A percentile compares a stretch with the other conserved stretches of the same genome.
Evolutionary conservation across 2,797 vertebrate species (phyloP).

Genomic region (Micromesistius poutassou): DNA sequence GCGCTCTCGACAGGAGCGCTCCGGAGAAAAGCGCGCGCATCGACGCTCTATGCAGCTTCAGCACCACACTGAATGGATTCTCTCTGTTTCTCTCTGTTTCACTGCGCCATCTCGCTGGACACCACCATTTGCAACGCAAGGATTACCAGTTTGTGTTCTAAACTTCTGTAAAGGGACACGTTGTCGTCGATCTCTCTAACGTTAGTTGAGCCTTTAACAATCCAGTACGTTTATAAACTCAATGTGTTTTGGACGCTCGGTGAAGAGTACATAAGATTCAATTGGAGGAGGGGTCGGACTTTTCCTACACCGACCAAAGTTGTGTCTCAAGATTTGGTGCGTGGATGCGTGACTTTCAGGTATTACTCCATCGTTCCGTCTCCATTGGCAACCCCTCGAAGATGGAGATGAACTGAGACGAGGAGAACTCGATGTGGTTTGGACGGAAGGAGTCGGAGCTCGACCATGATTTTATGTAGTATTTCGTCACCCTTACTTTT

Average conservation of each 20-base stretch:
- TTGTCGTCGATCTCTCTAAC: too few species aligned
- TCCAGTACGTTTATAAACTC: background rate
- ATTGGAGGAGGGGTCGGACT: constrained; percentile 25
- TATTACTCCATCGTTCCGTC: constrained; percentile 18
- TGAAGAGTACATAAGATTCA: background rate
- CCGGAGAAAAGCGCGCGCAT: constrained; percentile 38
- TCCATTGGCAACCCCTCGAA: constrained; percentile 32
- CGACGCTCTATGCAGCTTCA: constrained; percentile 24
- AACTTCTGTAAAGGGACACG: background rate
- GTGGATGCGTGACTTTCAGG: constrained; percentile 43
- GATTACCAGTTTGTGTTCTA: background rate
- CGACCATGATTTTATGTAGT: constrained; percentile 56
- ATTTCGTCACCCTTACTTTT: constrained; percentile 41
- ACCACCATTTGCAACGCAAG: background rate
- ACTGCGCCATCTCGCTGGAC: background rate
- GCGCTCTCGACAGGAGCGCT: constrained; percentile 21
- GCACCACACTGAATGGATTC: background rate
- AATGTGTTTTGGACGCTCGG: background rate
- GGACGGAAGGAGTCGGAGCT: constrained; percentile 17
- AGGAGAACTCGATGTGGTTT: constrained; percentile 54
- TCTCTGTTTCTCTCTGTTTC: background rate
- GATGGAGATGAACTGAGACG: constrained; percentile 29
- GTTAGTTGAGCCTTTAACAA: background rate
- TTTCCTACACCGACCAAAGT: constrained; percentile 18
- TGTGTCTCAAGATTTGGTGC: constrained; percentile 4